These are phyloP conservation scores for Dendronephthya gigantea DNA, from an alignment of 64 coral and sea anemone species.

Conservation along the genomic window DNA sequence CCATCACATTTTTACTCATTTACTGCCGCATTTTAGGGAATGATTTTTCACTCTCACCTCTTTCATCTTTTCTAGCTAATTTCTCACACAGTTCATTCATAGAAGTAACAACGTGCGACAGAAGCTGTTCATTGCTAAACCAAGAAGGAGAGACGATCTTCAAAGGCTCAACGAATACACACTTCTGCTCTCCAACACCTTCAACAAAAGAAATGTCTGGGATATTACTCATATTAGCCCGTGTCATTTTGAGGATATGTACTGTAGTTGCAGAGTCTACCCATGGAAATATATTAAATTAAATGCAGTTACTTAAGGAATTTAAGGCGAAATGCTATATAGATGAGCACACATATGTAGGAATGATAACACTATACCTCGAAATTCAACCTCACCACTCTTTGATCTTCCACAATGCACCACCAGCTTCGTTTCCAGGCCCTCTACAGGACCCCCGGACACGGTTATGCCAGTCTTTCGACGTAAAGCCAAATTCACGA, in stretches of 20 bases:
- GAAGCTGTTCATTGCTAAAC: slow-evolving; percentile 59
- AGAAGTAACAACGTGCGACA: slow-evolving; percentile 51
- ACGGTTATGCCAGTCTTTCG: slow-evolving; percentile 59
- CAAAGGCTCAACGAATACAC: not conserved
- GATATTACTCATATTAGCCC: too few species aligned
- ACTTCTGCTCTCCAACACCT: not conserved
- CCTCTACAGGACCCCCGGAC: slow-evolving; percentile 61
- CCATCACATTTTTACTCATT: too few species aligned
- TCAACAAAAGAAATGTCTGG: not conserved
- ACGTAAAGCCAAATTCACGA: slow-evolving; percentile 53
- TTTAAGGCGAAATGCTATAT: too few species aligned
- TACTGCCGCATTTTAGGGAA: too few species aligned
- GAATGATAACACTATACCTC: slow-evolving; percentile 41
- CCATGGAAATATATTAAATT: too few species aligned
- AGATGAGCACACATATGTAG: too few species aligned
- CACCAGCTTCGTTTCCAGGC: slow-evolving; percentile 38
- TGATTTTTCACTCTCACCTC: not conserved
- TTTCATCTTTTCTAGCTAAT: slow-evolving; percentile 10
- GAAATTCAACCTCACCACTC: slow-evolving; percentile 33
- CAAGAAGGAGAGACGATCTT: slow-evolving; percentile 35
- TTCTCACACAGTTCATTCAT: slow-evolving; percentile 52
- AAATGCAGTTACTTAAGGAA: too few species aligned
- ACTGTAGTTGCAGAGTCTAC: too few species aligned
- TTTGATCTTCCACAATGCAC: slow-evolving; percentile 47
- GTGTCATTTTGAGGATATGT: too few species aligned